These are phyloP conservation scores for Tarsius wallacei DNA, from an alignment of 2,797 vertebrate species.

Conservation along the genomic window DNA sequence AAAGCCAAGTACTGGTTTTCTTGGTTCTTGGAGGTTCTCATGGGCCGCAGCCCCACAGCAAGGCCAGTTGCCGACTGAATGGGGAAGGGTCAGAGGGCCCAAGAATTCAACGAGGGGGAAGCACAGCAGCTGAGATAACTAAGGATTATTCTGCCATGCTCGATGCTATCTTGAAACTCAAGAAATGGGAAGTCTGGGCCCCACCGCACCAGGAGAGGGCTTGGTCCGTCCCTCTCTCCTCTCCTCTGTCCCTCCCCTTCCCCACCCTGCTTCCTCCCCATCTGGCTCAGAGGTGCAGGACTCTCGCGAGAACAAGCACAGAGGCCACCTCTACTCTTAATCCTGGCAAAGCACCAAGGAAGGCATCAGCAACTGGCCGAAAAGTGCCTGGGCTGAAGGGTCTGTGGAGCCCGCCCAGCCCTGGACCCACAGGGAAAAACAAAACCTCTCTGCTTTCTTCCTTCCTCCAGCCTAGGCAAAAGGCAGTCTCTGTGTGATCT, in stretches of 20 bases:
- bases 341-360: background rate
- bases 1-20: constrained; percentile 18
- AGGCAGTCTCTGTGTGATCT: background rate
- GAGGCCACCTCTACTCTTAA: background rate
- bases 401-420: background rate
- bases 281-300: background rate
- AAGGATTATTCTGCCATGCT: background rate
- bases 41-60: background rate
- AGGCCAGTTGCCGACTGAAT: background rate
- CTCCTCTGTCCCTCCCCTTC: background rate
- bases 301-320: background rate
- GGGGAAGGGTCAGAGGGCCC: background rate
- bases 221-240: background rate
- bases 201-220: background rate
- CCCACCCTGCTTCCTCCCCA: background rate
- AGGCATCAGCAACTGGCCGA: background rate
- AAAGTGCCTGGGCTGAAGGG: background rate
- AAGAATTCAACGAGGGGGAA: constrained; percentile 13
- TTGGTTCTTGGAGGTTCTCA: background rate
- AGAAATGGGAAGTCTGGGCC: background rate
- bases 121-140: background rate
- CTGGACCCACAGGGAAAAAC: background rate
- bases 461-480: background rate
- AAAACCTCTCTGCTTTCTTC: constrained; percentile 10
- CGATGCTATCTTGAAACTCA: background rate